These are phyloP conservation scores for Thaumatotibia leucotreta DNA, from an alignment of 1,140 invertebrate genomes.

Conservation along the genomic window DNA sequence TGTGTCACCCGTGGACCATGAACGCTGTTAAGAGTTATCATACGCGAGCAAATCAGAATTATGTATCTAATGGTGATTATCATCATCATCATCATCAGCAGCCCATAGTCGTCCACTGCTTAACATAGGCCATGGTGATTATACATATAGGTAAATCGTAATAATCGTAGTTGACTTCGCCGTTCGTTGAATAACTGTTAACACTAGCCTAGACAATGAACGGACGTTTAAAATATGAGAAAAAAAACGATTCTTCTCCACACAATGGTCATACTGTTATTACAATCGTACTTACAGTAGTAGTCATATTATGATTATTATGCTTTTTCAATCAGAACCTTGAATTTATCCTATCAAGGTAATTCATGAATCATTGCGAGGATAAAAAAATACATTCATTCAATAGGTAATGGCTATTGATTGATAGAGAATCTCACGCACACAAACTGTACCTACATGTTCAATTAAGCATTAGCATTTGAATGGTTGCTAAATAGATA, in stretches of 20 bases:
- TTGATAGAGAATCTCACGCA: not conserved
- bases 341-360: slow-evolving; percentile 38
- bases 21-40: too few species aligned
- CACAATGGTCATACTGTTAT: slow-evolving; percentile 13
- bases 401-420: slow-evolving; percentile 4
- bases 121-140: too few species aligned
- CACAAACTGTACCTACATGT: not conserved
- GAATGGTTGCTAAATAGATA: too few species aligned
- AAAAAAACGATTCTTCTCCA: slow-evolving; percentile 41
- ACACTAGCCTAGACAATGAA: slow-evolving; percentile 41
- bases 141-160: too few species aligned
- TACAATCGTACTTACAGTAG: slow-evolving; percentile 31
- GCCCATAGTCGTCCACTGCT: too few species aligned
- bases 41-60: too few species aligned
- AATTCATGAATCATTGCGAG: slow-evolving; percentile 33
- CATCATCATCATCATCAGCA: too few species aligned
- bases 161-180: not conserved
- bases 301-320: slow-evolving; percentile 29
- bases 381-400: slow-evolving; percentile 32
- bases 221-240: slow-evolving; percentile 61
- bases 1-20: too few species aligned
- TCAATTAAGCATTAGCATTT: not conserved
- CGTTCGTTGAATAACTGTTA: not conserved
- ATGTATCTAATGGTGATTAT: too few species aligned
- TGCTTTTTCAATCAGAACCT: slow-evolving; percentile 33